Evolutionary conservation across 2,113 vertebrate genomes (phyloP).

Genomic region (Sula dactylatra): DNA sequence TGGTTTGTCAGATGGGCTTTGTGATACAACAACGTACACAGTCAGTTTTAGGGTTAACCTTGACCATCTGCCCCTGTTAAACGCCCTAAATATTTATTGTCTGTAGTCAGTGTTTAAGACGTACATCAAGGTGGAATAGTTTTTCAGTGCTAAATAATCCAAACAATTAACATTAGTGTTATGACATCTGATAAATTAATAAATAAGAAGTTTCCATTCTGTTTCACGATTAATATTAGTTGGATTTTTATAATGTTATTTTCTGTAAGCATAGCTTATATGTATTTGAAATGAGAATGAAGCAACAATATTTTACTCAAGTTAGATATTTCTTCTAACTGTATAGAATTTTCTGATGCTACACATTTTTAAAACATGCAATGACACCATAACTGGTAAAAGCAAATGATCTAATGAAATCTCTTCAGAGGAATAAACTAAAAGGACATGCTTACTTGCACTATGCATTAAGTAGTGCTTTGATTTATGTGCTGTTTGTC

Average conservation of each 20-base stretch:
- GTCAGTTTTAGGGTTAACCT: neutral
- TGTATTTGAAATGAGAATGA: neutral
- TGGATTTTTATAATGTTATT: neutral
- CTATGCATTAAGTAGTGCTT: neutral
- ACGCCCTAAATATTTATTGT: neutral
- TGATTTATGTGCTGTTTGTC: neutral
- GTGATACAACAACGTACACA: neutral
- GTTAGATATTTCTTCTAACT: neutral
- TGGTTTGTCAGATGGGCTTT: neutral
- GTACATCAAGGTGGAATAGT: neutral
- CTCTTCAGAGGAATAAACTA: neutral
- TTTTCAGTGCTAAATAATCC: neutral
- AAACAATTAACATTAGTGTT: neutral
- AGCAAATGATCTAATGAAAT: neutral
- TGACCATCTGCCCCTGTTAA: neutral
- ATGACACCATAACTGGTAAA: neutral
- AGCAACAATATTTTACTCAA: neutral
- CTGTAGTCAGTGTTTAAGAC: neutral
- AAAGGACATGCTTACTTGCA: neutral
- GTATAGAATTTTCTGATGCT: neutral
- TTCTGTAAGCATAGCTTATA: neutral
- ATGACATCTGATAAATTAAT: neutral
- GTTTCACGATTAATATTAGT: neutral
- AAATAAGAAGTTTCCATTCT: neutral
- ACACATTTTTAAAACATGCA: neutral